phyloP scores from a whole-genome alignment of 2,797 vertebrate genomes.

The Parambassis ranga region DNA sequence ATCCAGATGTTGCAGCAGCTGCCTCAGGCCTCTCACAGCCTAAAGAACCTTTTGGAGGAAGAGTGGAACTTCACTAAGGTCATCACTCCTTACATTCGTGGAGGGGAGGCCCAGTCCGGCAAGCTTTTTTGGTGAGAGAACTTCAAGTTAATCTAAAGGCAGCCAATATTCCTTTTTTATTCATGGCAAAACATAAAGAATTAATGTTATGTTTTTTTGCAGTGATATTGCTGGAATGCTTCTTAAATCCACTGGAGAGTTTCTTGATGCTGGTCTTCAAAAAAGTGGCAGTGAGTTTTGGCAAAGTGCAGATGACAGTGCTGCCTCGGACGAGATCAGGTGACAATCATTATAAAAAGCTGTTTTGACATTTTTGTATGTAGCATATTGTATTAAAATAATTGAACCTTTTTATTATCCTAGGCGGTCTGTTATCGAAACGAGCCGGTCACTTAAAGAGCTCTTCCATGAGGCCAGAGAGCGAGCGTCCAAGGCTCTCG shows the following conservation, averaged over 20 bases:
- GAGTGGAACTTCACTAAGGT: constrained; percentile 99
- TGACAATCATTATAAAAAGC: too few relatives aligned
- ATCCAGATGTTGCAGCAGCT: constrained; percentile 99
- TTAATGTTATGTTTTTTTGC: constrained; percentile 10
- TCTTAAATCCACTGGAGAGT: constrained; percentile 95
- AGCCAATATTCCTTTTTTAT: neutral
- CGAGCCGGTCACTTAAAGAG: constrained; percentile 95
- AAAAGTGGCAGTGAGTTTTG: constrained; percentile 93
- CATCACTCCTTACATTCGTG: constrained; percentile 97
- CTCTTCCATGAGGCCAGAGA: constrained; percentile 98
- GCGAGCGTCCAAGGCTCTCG: constrained; percentile 95
- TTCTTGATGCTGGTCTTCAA: constrained; percentile 90
- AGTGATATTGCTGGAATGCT: constrained; percentile 98
- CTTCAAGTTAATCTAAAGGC: neutral
- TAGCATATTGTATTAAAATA: neutral
- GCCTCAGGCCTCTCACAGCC: constrained; percentile 97
- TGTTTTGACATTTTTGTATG: too few relatives aligned
- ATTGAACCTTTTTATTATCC: neutral
- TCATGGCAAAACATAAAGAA: neutral
- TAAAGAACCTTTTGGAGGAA: constrained; percentile 98
- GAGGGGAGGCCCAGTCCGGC: constrained; percentile 97
- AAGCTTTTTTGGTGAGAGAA: constrained; percentile 92
- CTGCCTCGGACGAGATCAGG: constrained; percentile 96
- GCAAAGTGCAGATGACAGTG: constrained; percentile 91
- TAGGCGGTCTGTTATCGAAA: constrained; percentile 96